These are phyloP conservation scores for Lasioglossum villosulum DNA, from an alignment of 2,888 invertebrate species.

Conservation along the genomic window DNA sequence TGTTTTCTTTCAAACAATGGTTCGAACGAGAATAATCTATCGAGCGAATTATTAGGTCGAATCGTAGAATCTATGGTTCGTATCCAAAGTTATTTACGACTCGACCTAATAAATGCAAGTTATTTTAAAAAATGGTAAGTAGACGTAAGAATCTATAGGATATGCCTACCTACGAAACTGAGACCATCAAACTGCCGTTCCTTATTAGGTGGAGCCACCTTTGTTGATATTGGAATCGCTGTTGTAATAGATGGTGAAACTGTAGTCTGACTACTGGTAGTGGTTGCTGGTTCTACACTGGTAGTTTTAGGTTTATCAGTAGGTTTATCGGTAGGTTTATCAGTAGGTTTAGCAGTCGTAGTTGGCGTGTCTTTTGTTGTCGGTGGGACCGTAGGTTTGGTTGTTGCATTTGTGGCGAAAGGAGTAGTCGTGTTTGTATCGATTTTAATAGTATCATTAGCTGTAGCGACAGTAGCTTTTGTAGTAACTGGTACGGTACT, in stretches of 20 bases:
- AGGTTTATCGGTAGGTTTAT: conserved; percentile 27
- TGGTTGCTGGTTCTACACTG: conserved; percentile 72
- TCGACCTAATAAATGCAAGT: too few relatives aligned
- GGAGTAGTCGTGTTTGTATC: not conserved
- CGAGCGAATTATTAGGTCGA: too few relatives aligned
- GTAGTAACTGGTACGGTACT: not conserved
- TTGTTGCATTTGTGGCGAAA: not conserved
- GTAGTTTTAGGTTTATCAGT: conserved; percentile 30
- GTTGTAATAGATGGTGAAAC: conserved; percentile 35
- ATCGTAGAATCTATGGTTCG: too few relatives aligned
- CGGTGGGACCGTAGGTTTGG: conserved; percentile 7
- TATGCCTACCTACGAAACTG: conserved; percentile 87
- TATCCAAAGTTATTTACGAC: too few relatives aligned
- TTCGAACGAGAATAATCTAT: not conserved
- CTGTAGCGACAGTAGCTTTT: not conserved
- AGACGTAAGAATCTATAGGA: not conserved
- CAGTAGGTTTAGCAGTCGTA: conserved; percentile 17
- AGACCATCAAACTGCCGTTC: conserved; percentile 89
- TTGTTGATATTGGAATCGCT: conserved; percentile 68
- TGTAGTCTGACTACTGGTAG: conserved; percentile 66
- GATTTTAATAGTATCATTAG: not conserved
- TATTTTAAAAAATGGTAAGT: not conserved
- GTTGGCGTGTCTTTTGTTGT: conserved; percentile 30
- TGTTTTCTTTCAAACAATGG: not conserved
- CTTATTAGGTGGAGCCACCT: conserved; percentile 71